phyloP scores from a whole-genome alignment of 2,797 vertebrate species.

The Trichosurus vulpecula region DNA sequence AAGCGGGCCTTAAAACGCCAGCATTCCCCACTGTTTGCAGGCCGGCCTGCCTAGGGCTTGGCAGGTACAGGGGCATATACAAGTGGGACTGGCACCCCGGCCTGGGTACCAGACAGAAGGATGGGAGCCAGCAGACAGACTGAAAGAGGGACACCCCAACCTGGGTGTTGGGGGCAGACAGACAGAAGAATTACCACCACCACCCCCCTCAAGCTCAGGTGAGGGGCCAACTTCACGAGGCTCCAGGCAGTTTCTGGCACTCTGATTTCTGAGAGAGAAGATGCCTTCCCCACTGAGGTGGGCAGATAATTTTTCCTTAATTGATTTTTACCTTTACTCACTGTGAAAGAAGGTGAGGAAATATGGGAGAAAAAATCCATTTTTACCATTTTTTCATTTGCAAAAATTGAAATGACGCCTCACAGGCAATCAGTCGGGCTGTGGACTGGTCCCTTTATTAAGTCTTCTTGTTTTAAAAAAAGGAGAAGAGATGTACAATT shows the following conservation, averaged over 20 bases:
- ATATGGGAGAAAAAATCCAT: conserved; percentile 26
- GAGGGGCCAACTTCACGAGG: neutral
- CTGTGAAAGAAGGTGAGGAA: conserved; percentile 61
- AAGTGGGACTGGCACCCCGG: neutral
- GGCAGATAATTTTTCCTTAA: conserved; percentile 70
- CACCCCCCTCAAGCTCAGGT: too few species aligned
- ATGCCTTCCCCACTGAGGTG: conserved; percentile 26
- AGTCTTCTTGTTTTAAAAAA: conserved; percentile 46
- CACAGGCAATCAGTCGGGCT: conserved; percentile 24
- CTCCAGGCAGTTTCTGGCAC: neutral
- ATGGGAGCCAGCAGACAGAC: too few species aligned
- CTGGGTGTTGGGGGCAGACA: too few species aligned
- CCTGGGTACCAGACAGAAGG: too few species aligned
- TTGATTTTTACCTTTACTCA: conserved; percentile 68
- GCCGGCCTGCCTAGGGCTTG: too few species aligned
- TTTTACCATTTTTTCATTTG: conserved; percentile 70
- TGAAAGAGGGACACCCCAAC: too few species aligned
- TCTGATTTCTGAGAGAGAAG: neutral
- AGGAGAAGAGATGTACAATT: neutral
- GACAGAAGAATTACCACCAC: too few species aligned
- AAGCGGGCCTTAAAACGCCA: neutral
- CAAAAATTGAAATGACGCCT: conserved; percentile 60
- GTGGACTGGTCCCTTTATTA: neutral
- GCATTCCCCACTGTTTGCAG: neutral
- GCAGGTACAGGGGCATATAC: neutral